Base-by-base conservation (phyloP, 2,797 vertebrate genomes). In the Dermochelys coriacea region DNA sequence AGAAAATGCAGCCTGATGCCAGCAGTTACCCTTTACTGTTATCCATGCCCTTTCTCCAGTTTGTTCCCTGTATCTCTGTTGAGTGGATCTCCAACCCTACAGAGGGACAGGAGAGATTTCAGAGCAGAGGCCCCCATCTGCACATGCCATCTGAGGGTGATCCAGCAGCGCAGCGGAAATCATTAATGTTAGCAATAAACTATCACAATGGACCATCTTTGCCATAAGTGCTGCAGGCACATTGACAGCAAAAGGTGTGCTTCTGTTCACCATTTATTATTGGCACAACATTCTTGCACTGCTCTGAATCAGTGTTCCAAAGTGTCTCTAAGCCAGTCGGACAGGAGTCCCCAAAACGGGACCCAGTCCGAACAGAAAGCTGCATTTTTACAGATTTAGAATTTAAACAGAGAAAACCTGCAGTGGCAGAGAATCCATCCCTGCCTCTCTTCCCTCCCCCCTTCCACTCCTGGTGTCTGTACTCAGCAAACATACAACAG, bases 401-500 rank as follows among this genome's bases (percentile, higher is more conserved):
- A 91, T 77, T 82, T 81, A 49, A 71, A 90, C 6, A 55, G 82
- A 93, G 81, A 83, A 93, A 95, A 91, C 85, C 83, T 82, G 55
- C 90, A 93, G 71, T 80, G 49, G 95, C 6, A 87, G 21, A 89
- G 86, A 95, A 94, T 91, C 92, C 87, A 88, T 84, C 89, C 92
- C 80, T 96, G 68, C 82, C 90, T 96, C 92, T 8, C 8, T 27
- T 52, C 74, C 64, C 80, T 54, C 51, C 12, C 8, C 6, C 37
- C 47, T 41, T 47, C 88, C 93, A 68, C 12, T 83, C 74, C 86
- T 84, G 75, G 55, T 94, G 92, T 93, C 95, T 94, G 94, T 51
- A 89, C 80, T 95, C 94, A 97, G 91, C 88, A 97, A 97, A 97
- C 75, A 96, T 12, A 91, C 59, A 95, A 93, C 34, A 95, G 94